Percentiles rank a stretch among this genome's conserved stretches.
Conservation (phyloP, 2,113 vertebrate species). For the Aphyosemion australe region DNA sequence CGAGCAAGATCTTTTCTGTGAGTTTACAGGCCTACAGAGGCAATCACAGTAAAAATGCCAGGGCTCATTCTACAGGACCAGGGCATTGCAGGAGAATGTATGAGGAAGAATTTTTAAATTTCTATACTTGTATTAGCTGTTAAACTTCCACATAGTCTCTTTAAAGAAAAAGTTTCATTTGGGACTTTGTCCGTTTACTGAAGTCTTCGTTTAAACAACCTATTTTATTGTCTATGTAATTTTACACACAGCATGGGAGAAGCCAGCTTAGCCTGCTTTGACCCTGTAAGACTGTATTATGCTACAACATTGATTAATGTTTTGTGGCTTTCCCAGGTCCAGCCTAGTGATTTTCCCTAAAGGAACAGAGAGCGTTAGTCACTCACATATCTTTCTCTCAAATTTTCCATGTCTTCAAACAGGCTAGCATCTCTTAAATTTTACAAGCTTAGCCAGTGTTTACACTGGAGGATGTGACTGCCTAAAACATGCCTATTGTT, state of each 20-base stretch:
- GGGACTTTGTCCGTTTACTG: not conserved
- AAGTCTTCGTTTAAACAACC: constrained; percentile 4
- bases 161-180: not conserved
- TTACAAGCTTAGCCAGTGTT: not conserved
- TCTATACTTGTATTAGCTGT: too few relatives aligned
- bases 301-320: constrained; percentile 33
- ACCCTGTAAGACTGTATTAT: constrained; percentile 28
- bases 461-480: constrained; percentile 22
- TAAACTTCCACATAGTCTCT: too few relatives aligned
- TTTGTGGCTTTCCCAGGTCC: constrained; percentile 38
- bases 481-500: constrained; percentile 6
- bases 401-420: constrained; percentile 20
- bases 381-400: constrained; percentile 16
- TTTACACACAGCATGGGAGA: constrained; percentile 20
- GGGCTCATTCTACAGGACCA: too few relatives aligned
- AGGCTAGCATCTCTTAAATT: constrained; percentile 23
- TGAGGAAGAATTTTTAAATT: too few relatives aligned
- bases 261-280: constrained; percentile 6
- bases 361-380: constrained; percentile 29
- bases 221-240: not conserved
- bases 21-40: too few relatives aligned
- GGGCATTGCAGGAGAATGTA: too few relatives aligned
- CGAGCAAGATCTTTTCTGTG: too few relatives aligned
- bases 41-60: too few relatives aligned
- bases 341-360: constrained; percentile 24